Conservation (phyloP, 2,797 vertebrate genomes). For the Octomys mimax region DNA sequence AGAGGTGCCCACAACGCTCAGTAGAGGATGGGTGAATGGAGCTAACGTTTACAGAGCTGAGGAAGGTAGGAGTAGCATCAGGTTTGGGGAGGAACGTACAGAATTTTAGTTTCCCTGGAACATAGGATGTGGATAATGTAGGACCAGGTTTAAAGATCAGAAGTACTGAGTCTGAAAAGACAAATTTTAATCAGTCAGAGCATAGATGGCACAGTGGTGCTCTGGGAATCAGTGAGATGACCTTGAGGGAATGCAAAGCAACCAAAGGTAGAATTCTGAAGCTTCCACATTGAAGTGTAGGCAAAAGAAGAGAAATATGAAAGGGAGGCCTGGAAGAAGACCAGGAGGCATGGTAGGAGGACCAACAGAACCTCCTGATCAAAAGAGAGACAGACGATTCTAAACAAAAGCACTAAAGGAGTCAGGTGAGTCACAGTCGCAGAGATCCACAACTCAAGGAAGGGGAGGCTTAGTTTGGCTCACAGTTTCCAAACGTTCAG, state of each 20-base stretch:
- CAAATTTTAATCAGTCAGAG: not conserved
- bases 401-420: not conserved
- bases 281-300: not conserved
- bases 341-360: not conserved
- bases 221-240: not conserved
- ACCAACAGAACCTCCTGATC: not conserved
- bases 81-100: not conserved
- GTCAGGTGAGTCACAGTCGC: fast-evolving
- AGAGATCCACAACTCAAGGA: not conserved
- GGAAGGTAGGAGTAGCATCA: not conserved
- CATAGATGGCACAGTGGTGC: not conserved
- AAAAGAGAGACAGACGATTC: not conserved
- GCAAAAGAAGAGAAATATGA: not conserved
- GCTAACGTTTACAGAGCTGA: not conserved
- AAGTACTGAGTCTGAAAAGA: not conserved
- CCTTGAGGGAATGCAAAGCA: not conserved
- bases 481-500: not conserved
- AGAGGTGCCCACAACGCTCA: not conserved
- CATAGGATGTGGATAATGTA: not conserved
- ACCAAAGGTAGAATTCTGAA: not conserved
- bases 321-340: not conserved
- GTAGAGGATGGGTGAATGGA: not conserved
- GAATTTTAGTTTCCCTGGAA: not conserved
- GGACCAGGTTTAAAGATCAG: not conserved
- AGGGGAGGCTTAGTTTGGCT: not conserved